Evolutionary conservation across 1,140 invertebrate genomes (phyloP), one percentile per base, ranked within the genome.

Genomic region (Drosophila orena): DNA sequence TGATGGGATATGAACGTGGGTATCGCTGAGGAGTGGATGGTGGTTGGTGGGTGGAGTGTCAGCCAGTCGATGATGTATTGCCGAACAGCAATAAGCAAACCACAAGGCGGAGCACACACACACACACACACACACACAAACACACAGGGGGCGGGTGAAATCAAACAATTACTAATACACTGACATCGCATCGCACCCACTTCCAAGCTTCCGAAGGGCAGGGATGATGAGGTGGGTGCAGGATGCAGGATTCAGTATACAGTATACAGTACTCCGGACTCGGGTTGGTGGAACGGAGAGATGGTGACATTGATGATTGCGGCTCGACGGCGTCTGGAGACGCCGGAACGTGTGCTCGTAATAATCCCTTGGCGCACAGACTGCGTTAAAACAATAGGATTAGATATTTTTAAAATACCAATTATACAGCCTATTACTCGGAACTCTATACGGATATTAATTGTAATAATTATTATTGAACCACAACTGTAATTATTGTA

Each of bases 231-330:
- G 12, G 44, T 11, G 46, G 24, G 12, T 44, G 6, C 24, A 43
- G n/a, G 38, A 24, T 49, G 56, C 27, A 24, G 57, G 49, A 50
- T 50, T 15, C 47, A 15, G 47, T 7, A 30, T 8, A 5, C 47
- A 15, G 47, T 7, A 30, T 8, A 5, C n/a, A 34, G 27, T 15
- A 35, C 15, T 34, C n/a, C 12, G n/a, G 57, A 52, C 10, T 53
- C 17, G 24, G 44, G 30, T n/a, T 11, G 3, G 8, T 24, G 50
- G 22, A 14, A 17, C n/a, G 58, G 34, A 37, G 53, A 43, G 66
- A 50, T 58, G 81, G 42, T 78, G 79, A 88, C 83, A 86, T 86
- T 88, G 83, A 88, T 88, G 83, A 88, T 88, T 81, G 83, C 70
- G 81, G 69, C 81, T 83, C 46, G 79, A 43, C 52, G 78, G 59